Evolutionary conservation across 1,140 invertebrate genomes (phyloP), one percentile per base, ranked within the genome.

Genomic region (Meloidogyne chitwoodi): DNA sequence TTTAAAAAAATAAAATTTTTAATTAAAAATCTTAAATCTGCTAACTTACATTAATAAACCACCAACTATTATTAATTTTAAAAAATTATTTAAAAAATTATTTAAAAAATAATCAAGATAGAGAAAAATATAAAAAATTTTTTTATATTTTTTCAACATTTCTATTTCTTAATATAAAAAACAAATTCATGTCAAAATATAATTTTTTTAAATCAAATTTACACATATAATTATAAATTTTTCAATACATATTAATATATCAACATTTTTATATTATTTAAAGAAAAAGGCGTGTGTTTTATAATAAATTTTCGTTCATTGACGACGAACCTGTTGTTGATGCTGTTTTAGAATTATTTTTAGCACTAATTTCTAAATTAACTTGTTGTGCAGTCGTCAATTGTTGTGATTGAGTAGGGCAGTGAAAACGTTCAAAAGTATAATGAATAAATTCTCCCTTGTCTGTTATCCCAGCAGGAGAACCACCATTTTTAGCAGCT

Each of bases 371-470:
- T 56, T 56, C 48, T 8, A n/a, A 4, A 56, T 56, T 56, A 8
- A 70, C 68, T 26, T 70, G 68, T 26, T 44, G 27, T 29, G 68
- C 31, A 24, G 44, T 27, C 61, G 68, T 29, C 44, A 44, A 16
- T 44, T 61, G 68, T 65, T 14, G 6, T 31, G 79, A 79, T 74
- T 87, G 83, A 24, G 94, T 96, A 44, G 97, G 90, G 64, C 94
- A 95, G 89, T 99, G 95, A 88, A 99, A 99, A 79, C 96, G 91
- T 88, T 98, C 97, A 90, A 97, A 99, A 76, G 96, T 99, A 88
- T 99, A 99, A 89, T 99, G 98, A 85, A 99, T 96, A 89, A 99
- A 99, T 67, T 88, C 88, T 79, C 92, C 92, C 76, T 89, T 87
- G 24, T 84, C 83, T 24, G 71, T 64, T 8, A 73, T 31, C 24